phyloP scores from a whole-genome alignment of 2,113 vertebrate genomes.

The Cnemophilus loriae region DNA sequence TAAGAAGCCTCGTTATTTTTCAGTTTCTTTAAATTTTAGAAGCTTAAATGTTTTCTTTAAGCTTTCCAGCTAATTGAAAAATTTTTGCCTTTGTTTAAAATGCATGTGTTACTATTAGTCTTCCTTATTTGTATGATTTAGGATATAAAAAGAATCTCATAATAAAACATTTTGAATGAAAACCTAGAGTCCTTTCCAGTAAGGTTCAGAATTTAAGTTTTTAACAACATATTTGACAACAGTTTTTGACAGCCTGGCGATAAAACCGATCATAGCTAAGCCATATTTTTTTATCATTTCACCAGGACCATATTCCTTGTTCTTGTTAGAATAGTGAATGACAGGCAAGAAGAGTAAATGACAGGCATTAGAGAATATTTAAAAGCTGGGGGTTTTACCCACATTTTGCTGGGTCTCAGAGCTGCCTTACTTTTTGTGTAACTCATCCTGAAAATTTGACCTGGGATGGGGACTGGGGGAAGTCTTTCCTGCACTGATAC shows the following conservation, averaged over 20 bases:
- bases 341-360: not conserved
- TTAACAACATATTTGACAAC: not conserved
- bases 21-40: not conserved
- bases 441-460: fast-evolving
- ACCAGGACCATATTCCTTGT: not conserved
- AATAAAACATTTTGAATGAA: not conserved
- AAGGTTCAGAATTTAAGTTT: not conserved
- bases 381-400: not conserved
- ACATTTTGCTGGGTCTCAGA: not conserved
- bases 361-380: not conserved
- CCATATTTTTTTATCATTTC: not conserved
- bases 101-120: not conserved
- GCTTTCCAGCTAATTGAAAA: not conserved
- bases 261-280: not conserved
- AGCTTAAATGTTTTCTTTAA: not conserved
- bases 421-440: not conserved
- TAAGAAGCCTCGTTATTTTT: not conserved
- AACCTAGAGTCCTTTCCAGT: not conserved
- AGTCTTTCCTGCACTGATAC: not conserved
- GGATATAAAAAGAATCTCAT: not conserved
- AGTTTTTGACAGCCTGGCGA: not conserved
- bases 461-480: not conserved
- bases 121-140: not conserved
- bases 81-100: not conserved
- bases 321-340: not conserved